Conservation (phyloP, 2,888 invertebrate genomes). For the Plebejus anna region DNA sequence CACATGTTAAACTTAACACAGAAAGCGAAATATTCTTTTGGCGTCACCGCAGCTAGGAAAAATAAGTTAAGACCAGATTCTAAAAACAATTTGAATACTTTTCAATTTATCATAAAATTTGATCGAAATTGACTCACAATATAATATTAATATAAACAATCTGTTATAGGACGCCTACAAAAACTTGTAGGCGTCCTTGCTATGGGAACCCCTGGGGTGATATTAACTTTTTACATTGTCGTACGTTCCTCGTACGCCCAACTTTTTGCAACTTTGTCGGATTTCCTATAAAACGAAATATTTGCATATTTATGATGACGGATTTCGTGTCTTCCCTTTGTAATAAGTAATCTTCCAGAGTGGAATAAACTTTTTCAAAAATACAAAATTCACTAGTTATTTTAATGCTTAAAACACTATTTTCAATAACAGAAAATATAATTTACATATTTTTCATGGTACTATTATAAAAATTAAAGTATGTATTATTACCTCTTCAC, state of each 20-base stretch:
- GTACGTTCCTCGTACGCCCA: background rate
- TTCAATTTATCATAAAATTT: too few relatives aligned
- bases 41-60: background rate
- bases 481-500: too few relatives aligned
- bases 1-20: too few relatives aligned
- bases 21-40: background rate
- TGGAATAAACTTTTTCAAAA: background rate
- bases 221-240: constrained; percentile 2
- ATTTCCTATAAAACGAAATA: background rate
- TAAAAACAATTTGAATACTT: too few relatives aligned
- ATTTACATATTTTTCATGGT: background rate
- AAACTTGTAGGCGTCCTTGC: too few relatives aligned
- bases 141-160: background rate
- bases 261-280: background rate
- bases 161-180: background rate
- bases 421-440: background rate
- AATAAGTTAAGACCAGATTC: too few relatives aligned
- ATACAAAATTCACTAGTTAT: background rate
- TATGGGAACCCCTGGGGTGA: background rate
- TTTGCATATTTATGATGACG: background rate
- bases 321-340: background rate
- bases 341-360: background rate
- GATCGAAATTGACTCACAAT: background rate
- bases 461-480: too few relatives aligned
- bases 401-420: too few relatives aligned